Evolutionary conservation across 2,888 invertebrate species (phyloP), one percentile per base, ranked within the genome.

Genomic region (Trichogramma evanescens): DNA sequence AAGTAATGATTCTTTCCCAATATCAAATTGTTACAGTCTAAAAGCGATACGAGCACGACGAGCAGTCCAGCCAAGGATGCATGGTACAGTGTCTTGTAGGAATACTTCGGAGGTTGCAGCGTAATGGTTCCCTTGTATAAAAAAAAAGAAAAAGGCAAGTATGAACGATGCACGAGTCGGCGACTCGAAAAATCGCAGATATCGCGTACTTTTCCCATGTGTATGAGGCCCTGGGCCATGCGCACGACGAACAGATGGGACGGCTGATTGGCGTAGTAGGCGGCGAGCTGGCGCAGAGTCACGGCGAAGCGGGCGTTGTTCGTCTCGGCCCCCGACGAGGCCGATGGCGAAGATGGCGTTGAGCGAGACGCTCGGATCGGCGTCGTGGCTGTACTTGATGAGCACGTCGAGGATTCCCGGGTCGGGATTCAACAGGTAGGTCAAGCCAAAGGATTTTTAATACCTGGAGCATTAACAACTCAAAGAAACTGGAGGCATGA

Each of bases 311-410:
- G 87, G 1, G 89, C 89, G 75, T 89, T 89, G 71, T 90, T 90
- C 3, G 89, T 89, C 50, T 89, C 93, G 64, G 93, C 93, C 51
- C n/a, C 93, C 93, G 55, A 95, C 93, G 44, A 99, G 82, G 40
- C 98, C 98, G 89, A 99, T 92, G 9, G 95, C 93, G 76, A 99
- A 92, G 70, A 99, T 97, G 59, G 98, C 93, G 80, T 95, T 97
- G 77, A 95, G 91, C 0, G 97, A 95, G 63, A 99, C 97, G 76
- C 97, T 96, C 45, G 92, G 85, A 78, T 99, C 98, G 45, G 90
- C 87, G 80, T 99, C 98, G 80, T 99, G 98, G 9, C 96, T 96
- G 80, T 95, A 97, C 81, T 99, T 99, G 82, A 95, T 95, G 63
- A 99, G 83, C 3, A 97, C 95, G 77, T 99, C 97, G 65, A 99